Evolutionary conservation across 2,113 vertebrate species (phyloP), one percentile per base, ranked within the genome.

Genomic region (Thalassarche chlororhynchos): DNA sequence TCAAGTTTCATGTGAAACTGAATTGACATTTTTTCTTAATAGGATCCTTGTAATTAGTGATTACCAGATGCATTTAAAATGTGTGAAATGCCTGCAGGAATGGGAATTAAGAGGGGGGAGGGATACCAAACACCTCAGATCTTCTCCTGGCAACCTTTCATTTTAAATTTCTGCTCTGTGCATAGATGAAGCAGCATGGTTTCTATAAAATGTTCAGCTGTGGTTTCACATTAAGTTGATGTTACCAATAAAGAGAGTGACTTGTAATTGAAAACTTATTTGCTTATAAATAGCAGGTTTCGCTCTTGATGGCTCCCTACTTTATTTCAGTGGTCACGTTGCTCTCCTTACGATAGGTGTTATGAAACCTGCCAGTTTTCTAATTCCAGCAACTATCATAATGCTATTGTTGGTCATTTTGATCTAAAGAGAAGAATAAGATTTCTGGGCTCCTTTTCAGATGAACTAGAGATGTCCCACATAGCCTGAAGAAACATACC

Each of bases 31-130:
- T 77, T 91, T 96, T 96, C 78, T 95, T 95, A 93, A 95, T 70
- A 74, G 65, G 12, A 88, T 95, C 36, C 34, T 78, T 94, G 70
- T 92, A 96, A 96, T 96, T 92, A 94, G 86, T 95, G 94, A 94
- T 96, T 97, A 97, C 95, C 97, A 97, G 93, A 95, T 94, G 90
- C 40, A 77, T 85, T 89, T 93, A 76, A 93, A 96, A 96, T 16
- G 95, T 97, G 95, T 84, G 93, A 96, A 98, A 69, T 93, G 88
- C 83, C 87, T 95, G 86, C 28, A 91, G 93, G 49, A 94, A 83
- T 44, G 79, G 79, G 84, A 92, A 94, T 96, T 89, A 40, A n/a
- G 40, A 47, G 42, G 64, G n/a, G 66, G 32, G 64, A 42, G 93
- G 23, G 52, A 46, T 77, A 47, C 32, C 83, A 80, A 89, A 90